These are phyloP conservation scores for Antheraea pernyi DNA, from an alignment of 1,140 invertebrate genomes.

Conservation along the genomic window DNA sequence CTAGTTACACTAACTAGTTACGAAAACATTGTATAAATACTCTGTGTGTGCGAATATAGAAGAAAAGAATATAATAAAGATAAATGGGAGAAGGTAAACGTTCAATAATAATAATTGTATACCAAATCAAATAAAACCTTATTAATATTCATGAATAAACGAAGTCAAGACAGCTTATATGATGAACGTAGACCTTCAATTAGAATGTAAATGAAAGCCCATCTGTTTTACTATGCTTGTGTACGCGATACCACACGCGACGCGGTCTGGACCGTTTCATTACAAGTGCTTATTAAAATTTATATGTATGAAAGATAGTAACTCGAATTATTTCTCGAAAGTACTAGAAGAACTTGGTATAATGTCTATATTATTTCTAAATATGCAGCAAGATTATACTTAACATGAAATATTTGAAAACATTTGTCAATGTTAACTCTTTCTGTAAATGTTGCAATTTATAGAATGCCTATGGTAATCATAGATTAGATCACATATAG, in stretches of 20 bases:
- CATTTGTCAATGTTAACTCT: no score
- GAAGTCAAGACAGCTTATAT: background rate
- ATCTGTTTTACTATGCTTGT: background rate
- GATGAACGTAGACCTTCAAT: background rate
- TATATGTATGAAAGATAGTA: background rate
- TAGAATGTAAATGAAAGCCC: constrained; percentile 1
- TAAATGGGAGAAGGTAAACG: background rate
- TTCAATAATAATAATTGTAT: background rate
- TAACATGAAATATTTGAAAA: no score
- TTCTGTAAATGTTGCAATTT: no score
- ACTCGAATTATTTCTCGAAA: background rate
- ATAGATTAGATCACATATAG: no score
- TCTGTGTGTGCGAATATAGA: no score
- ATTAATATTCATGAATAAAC: background rate
- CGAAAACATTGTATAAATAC: no score
- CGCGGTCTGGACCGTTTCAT: background rate
- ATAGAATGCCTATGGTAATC: no score
- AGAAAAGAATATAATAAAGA: background rate
- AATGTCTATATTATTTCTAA: background rate
- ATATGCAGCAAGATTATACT: no score
- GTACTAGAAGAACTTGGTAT: background rate
- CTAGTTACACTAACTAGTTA: no score
- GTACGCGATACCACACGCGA: background rate
- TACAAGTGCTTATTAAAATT: background rate
- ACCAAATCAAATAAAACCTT: background rate